These are phyloP conservation scores for Incurvaria masculella DNA, from an alignment of 2,888 invertebrate genomes.

Conservation along the genomic window DNA sequence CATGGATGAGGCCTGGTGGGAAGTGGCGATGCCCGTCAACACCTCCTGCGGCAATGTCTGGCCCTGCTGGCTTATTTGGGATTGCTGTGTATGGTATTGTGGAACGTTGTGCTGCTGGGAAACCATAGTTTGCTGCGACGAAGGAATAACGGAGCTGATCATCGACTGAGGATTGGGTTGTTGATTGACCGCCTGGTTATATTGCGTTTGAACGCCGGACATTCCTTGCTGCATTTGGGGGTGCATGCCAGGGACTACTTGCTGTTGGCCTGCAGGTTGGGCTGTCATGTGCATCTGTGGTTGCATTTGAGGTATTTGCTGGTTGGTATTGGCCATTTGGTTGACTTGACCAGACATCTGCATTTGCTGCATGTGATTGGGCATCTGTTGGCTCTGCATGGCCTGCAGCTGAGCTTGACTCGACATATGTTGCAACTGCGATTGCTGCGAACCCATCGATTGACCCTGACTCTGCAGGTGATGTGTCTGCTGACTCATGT, in stretches of 20 bases:
- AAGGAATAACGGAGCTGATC: conserved; percentile 44
- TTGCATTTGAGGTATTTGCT: conserved; percentile 53
- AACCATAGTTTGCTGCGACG: conserved; percentile 48
- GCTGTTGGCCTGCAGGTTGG: conserved; percentile 42
- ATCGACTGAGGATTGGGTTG: conserved; percentile 43
- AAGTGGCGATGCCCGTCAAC: conserved; percentile 47
- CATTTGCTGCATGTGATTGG: conserved; percentile 54
- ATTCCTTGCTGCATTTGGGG: conserved; percentile 49
- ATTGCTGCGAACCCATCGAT: conserved; percentile 41
- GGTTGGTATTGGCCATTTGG: conserved; percentile 35
- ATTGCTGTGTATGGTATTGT: conserved; percentile 49
- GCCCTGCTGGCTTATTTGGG: conserved; percentile 48
- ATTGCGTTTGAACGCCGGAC: conserved; percentile 51
- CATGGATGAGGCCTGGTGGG: conserved; percentile 49
- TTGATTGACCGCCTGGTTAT: conserved; percentile 50
- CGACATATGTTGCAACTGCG: conserved; percentile 49
- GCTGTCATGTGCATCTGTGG: conserved; percentile 49
- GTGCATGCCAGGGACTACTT: conserved; percentile 50
- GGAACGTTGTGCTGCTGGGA: conserved; percentile 45
- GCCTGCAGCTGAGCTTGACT: conserved; percentile 53
- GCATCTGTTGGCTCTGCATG: conserved; percentile 53
- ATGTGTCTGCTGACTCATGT: conserved; percentile 40
- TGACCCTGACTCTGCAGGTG: conserved; percentile 45
- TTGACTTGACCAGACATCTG: conserved; percentile 43
- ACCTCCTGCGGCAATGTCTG: conserved; percentile 50